Percentiles rank a stretch among this genome's conserved stretches.
Conservation (phyloP, 1,140 invertebrate genomes). For the Trichonephila clavipes region DNA sequence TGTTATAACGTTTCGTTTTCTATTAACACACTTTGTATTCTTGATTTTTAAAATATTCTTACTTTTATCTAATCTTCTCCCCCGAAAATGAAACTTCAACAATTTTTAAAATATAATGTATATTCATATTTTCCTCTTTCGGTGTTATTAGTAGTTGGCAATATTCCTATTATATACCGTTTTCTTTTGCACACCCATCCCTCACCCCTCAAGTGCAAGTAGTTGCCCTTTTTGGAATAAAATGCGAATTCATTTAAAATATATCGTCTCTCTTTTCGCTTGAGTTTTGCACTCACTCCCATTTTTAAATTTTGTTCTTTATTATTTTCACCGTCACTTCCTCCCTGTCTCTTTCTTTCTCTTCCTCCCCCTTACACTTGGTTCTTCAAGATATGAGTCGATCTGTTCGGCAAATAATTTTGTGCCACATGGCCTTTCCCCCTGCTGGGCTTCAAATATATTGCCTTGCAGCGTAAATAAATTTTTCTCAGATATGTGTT, state of each 20-base stretch:
- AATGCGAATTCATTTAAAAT: constrained; percentile 57
- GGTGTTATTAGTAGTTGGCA: background rate
- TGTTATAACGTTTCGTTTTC: too few relatives aligned
- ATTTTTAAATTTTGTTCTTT: background rate
- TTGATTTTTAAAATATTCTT: too few relatives aligned
- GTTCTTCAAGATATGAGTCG: constrained; percentile 51
- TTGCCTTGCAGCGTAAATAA: constrained; percentile 74
- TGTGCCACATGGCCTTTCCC: constrained; percentile 56
- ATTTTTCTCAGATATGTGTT: constrained; percentile 70
- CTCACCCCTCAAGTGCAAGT: background rate
- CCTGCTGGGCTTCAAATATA: constrained; percentile 56
- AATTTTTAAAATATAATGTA: too few relatives aligned
- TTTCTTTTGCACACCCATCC: background rate
- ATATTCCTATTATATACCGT: background rate
- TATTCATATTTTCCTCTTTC: too few relatives aligned
- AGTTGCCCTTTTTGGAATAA: background rate
- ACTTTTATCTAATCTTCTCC: too few relatives aligned
- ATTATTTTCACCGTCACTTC: constrained; percentile 14
- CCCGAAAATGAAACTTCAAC: too few relatives aligned
- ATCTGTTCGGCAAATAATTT: constrained; percentile 70
- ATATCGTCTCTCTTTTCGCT: constrained; percentile 17
- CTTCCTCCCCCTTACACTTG: background rate
- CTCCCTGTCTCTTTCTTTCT: background rate
- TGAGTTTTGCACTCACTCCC: constrained; percentile 21
- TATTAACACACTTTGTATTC: too few relatives aligned